Base-by-base conservation (phyloP, 2,888 invertebrate species). In the Leptinotarsa haldemani region DNA sequence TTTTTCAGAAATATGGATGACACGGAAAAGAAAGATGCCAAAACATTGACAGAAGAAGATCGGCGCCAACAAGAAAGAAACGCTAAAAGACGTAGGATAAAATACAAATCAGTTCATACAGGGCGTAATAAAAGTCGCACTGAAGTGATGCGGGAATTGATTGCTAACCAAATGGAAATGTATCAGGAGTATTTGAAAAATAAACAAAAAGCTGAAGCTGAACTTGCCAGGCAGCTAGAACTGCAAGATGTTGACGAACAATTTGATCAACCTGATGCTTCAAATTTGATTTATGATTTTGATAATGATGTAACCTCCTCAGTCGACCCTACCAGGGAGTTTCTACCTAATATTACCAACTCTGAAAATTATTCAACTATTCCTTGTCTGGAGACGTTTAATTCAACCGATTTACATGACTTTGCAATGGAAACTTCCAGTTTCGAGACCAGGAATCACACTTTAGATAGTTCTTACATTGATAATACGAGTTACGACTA, bases 111-210 rank as follows among this genome's bases (percentile, higher is more conserved):
- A 53, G 90, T 90, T 47, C 89, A 91, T 68, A 89, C 90, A 67
- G 90, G 89, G 80, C 87, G 88, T 9, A 88, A 88, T 80, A 83
- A 83, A 77, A 90, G 89, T 84, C 90, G 92, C 82, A 90, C 90
- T 0, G 89, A 91, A 83, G 89, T 90, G 13, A 86, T 92, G 56
- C 86, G 90, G 2, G 91, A 90, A 80, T 89, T 92, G 53, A 91
- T 92, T 78, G 87, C 85, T 83, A 90, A 89, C 81, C 93, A 88
- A 80, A 88, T 88, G 88, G 85, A 85, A 47, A 73, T 84, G 58
- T 87, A 85, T 69, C 78, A 77, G 56, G 85, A 86, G 25, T 86
- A 79, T 63, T 69, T 74, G 50, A 69, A 18, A 13, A 71, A 74
- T 50, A 74, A 74, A 47, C 56, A 65, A 52, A 70, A 50, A 61